Conservation (phyloP, 1,140 invertebrate species). For the Agrilus planipennis region DNA sequence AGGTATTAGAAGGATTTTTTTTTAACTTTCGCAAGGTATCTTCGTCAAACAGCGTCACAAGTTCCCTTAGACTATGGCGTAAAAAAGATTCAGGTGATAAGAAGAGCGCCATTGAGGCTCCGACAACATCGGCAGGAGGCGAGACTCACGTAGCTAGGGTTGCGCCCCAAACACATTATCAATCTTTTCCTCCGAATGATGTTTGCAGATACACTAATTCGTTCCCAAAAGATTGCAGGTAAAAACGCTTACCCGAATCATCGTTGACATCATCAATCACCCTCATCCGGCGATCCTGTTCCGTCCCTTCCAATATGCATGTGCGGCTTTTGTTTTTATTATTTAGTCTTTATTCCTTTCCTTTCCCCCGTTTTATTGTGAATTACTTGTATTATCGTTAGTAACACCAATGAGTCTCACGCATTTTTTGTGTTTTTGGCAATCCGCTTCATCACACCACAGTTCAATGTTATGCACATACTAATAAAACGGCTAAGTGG, state of each 20-base stretch:
- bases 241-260: too few relatives aligned
- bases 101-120: conserved; percentile 5
- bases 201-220: conserved; percentile 2
- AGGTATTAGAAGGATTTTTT: background rate
- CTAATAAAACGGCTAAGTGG: background rate
- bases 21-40: conserved; percentile 16
- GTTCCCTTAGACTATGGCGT: conserved; percentile 29
- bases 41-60: conserved; percentile 24
- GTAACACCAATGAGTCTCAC: too few relatives aligned
- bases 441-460: background rate
- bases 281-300: too few relatives aligned
- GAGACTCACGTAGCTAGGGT: conserved; percentile 24
- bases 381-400: too few relatives aligned
- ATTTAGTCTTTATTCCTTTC: too few relatives aligned
- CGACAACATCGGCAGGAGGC: conserved; percentile 7
- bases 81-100: conserved; percentile 27
- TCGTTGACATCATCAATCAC: too few relatives aligned
- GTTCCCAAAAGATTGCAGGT: background rate
- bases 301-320: too few relatives aligned
- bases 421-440: background rate
- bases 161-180: conserved; percentile 27
- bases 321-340: too few relatives aligned
- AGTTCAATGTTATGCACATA: background rate
- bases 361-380: too few relatives aligned
- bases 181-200: conserved; percentile 17